Percentiles rank a stretch among this genome's conserved stretches.
These are phyloP conservation scores for Escarpia spicata DNA, from an alignment of 2,888 invertebrate genomes.

Conservation along the genomic window DNA sequence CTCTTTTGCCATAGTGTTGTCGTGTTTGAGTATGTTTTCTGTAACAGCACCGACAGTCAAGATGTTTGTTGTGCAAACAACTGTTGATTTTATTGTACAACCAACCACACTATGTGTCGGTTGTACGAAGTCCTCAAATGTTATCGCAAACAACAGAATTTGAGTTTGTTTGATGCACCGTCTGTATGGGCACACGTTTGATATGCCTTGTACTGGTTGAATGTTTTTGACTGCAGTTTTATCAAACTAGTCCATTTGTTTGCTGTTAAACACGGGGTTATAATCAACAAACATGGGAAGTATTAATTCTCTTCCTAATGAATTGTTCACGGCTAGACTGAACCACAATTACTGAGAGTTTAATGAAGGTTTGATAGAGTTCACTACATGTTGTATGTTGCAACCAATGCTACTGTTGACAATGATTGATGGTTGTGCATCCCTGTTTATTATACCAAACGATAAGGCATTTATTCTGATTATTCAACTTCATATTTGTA, in stretches of 20 bases:
- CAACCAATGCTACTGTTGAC: not conserved
- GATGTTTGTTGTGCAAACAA: not conserved
- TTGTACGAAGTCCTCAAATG: not conserved
- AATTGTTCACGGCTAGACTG: not conserved
- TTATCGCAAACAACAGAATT: not conserved
- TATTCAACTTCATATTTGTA: not conserved
- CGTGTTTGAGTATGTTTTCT: not conserved
- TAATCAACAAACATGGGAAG: not conserved
- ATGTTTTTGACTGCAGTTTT: slow-evolving; percentile 1
- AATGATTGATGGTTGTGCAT: not conserved
- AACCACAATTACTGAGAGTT: not conserved
- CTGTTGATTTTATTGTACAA: slow-evolving; percentile 11
- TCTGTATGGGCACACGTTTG: not conserved
- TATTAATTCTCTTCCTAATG: not conserved
- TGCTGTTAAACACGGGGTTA: not conserved
- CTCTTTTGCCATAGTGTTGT: not conserved
- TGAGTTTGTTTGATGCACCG: not conserved
- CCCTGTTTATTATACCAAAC: not conserved
- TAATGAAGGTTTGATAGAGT: not conserved
- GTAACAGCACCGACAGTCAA: not conserved
- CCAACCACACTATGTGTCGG: not conserved
- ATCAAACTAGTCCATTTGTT: not conserved
- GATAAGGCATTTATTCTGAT: not conserved
- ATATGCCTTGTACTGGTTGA: not conserved
- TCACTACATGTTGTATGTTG: not conserved